These are phyloP conservation scores for Erebia palarica DNA, from an alignment of 2,888 invertebrate species.

Conservation along the genomic window DNA sequence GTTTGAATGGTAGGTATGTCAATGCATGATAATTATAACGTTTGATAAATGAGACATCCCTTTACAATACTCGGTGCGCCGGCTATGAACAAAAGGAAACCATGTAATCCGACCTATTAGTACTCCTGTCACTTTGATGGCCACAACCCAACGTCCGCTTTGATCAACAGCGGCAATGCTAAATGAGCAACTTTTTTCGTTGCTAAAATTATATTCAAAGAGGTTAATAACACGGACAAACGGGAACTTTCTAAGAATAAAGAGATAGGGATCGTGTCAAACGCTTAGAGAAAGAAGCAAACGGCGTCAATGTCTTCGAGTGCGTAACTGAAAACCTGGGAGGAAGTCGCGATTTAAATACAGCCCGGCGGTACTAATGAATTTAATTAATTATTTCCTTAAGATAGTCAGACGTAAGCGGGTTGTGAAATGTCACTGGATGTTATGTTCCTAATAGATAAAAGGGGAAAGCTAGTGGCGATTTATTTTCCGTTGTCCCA, in stretches of 20 bases:
- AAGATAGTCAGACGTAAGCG: conserved; percentile 37
- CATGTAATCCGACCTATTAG: conserved; percentile 71
- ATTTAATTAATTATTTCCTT: conserved; percentile 51
- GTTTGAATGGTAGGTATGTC: neutral
- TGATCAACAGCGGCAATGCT: conserved; percentile 65
- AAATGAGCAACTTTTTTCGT: conserved; percentile 66
- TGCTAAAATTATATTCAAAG: conserved; percentile 65
- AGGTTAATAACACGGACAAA: conserved; percentile 65
- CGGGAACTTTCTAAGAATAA: conserved; percentile 60
- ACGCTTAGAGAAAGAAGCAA: conserved; percentile 45
- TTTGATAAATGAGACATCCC: neutral
- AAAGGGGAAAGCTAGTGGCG: conserved; percentile 34
- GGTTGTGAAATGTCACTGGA: conserved; percentile 34
- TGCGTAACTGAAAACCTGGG: conserved; percentile 58
- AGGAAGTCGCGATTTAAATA: conserved; percentile 64
- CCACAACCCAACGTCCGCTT: conserved; percentile 57
- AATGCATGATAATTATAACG: neutral
- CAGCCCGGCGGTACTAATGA: conserved; percentile 55
- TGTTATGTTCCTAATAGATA: conserved; percentile 40
- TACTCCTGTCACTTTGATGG: conserved; percentile 65
- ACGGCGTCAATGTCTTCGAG: conserved; percentile 32
- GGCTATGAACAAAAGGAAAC: conserved; percentile 33
- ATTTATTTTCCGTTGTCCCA: conserved; percentile 32
- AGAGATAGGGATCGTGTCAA: conserved; percentile 60
- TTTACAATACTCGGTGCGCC: neutral